Evolutionary conservation across 2,888 invertebrate genomes (phyloP).

Genomic region (Carabus problematicus): DNA sequence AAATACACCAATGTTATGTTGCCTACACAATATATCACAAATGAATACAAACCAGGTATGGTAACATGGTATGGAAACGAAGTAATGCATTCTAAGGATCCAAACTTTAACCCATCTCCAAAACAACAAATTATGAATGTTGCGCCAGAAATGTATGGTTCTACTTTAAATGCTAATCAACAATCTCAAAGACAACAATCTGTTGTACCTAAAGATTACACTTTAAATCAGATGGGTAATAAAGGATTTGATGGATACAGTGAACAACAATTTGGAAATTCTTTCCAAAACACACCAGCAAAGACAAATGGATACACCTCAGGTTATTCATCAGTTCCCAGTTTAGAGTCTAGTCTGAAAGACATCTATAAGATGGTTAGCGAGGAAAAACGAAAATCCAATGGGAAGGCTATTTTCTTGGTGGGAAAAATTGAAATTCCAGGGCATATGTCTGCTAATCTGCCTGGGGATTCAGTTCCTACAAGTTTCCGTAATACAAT

Average conservation of each 20-base stretch:
- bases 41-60: no score
- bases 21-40: no score
- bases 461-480: not conserved
- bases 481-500: not conserved
- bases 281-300: not conserved
- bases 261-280: not conserved
- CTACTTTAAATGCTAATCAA: no score
- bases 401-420: constrained; percentile 4
- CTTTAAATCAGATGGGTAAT: not conserved
- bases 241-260: not conserved
- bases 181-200: no score
- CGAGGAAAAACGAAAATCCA: not conserved
- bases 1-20: not conserved
- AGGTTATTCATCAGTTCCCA: no score
- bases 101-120: no score
- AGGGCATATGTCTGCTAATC: no score
- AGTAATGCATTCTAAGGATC: not conserved
- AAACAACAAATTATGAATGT: no score
- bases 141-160: no score
- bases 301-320: no score
- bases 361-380: not conserved
- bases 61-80: not conserved
- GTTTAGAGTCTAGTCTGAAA: not conserved
- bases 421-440: not conserved
- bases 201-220: constrained; percentile 27